Base-by-base conservation (phyloP, 2,888 invertebrate species). In the Eumerus sabulonum region DNA sequence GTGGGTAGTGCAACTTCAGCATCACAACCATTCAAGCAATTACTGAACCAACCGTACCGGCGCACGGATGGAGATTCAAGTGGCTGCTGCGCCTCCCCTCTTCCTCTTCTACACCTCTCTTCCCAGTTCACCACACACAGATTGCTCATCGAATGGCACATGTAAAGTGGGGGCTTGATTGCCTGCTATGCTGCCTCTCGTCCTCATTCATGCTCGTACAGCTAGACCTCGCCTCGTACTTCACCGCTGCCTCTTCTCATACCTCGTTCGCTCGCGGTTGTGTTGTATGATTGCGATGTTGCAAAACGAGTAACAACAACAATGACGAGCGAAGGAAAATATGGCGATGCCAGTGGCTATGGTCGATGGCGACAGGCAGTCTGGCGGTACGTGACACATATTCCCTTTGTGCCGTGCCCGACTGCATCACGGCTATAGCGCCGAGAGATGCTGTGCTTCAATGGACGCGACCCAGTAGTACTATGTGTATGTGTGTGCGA, bases 371-470 rank as follows among this genome's bases (percentile, higher is more conserved):
- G 76, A 76, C 76, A 76, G 64, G 70, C 76, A 76, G 76, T 76
- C 76, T 76, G 76, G 76, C 76, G 63, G 54, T 71, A 60, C 76
- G 71, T 70, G 70, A 71, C 76, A 76, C 64, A 76, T 70, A 76
- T 76, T 70, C 40, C 48, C 54, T 19, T 56, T 51, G 56, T 36
- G 59, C 45, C 45, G 16, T 45, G 59, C 59, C 35, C 62, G 54
- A 40, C 71, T 63, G 56, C 62, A 56, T 48, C 62, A 45, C 9
- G 51, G 50, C 60, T 47, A 36, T 40, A 44, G 44, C 48, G 50
- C 62, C 17, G 51, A 57, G 3, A 27, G 27, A n/a, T 7, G 74
- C 59, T 56, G 67, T 60, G 67, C 73, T 74, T 67, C 60, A 60
- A 42, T 67, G 73, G 38, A 54, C 60, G 71, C 64, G 59, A 71